These are phyloP conservation scores for Scaptodrosophila lebanonensis DNA, from an alignment of 1,140 invertebrate genomes.

Conservation along the genomic window DNA sequence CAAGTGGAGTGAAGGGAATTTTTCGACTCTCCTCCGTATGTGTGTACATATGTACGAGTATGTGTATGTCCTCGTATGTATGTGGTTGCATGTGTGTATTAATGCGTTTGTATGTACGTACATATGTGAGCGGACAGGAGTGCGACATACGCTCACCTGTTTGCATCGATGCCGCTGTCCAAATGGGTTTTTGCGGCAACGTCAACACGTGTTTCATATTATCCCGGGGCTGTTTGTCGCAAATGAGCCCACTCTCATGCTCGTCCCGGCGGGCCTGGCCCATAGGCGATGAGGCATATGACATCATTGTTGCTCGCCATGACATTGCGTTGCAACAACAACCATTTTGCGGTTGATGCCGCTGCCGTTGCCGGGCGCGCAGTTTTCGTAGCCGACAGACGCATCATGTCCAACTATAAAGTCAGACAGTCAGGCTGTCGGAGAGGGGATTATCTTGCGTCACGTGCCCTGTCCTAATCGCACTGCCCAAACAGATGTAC, in stretches of 20 bases:
- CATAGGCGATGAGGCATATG: slow-evolving; percentile 6
- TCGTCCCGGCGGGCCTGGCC: slow-evolving; percentile 13
- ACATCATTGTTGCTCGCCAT: slow-evolving; percentile 18
- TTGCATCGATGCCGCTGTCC: slow-evolving; percentile 6
- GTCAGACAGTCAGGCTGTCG: slow-evolving; percentile 7
- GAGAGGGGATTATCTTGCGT: slow-evolving; percentile 30
- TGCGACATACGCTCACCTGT: slow-evolving; percentile 28
- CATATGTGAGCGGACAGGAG: slow-evolving; percentile 23
- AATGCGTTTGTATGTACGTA: slow-evolving; percentile 27
- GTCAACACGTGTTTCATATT: slow-evolving; percentile 60
- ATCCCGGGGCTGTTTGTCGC: slow-evolving; percentile 24
- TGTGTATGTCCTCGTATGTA: not conserved
- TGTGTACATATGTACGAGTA: not conserved
- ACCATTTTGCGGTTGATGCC: slow-evolving; percentile 15
- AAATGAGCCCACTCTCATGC: slow-evolving; percentile 15
- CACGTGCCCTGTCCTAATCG: slow-evolving; percentile 40
- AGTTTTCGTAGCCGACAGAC: no score
- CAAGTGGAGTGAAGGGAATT: slow-evolving; percentile 24
- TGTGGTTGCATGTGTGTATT: no score
- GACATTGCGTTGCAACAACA: slow-evolving; percentile 1
- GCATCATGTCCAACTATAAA: slow-evolving; percentile 30
- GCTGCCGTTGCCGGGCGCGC: no score
- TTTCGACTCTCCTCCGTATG: no score
- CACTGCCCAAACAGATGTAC: slow-evolving; percentile 45
- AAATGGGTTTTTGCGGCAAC: slow-evolving; percentile 52